Evolutionary conservation across 2,888 invertebrate species (phyloP).

Genomic region (Cantharis flavilabris): DNA sequence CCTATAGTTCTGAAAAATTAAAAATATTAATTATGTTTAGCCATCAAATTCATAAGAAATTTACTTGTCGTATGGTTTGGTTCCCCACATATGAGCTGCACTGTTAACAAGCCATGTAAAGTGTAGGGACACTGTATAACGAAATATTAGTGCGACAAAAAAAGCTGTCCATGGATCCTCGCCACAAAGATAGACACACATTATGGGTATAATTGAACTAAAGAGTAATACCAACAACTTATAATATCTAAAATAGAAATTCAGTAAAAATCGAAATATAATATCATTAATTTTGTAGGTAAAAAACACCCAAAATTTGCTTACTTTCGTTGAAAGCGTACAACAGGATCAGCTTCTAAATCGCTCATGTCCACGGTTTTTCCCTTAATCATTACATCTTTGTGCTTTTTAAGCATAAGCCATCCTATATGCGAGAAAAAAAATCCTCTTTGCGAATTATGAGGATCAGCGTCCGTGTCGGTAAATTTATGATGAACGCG

Average conservation of each 20-base stretch:
- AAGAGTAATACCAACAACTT: no score
- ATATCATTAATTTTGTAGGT: no score
- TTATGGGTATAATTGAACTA: no score
- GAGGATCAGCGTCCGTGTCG: conserved; percentile 83
- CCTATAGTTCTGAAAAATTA: conserved; percentile 60
- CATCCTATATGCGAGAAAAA: conserved; percentile 94
- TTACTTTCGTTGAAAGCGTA: conserved; percentile 78
- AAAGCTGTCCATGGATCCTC: conserved; percentile 39
- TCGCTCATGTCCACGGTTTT: conserved; percentile 81
- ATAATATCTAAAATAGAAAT: background rate
- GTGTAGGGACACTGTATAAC: conserved; percentile 79
- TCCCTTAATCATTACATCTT: conserved; percentile 79
- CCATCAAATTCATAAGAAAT: no score
- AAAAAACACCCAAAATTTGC: conserved; percentile 22
- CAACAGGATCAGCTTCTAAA: conserved; percentile 74
- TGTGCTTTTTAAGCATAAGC: conserved; percentile 89
- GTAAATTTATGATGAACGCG: conserved; percentile 75
- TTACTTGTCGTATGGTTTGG: conserved; percentile 51
- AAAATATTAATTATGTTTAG: no score
- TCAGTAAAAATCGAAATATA: no score
- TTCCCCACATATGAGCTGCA: conserved; percentile 78
- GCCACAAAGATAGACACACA: background rate
- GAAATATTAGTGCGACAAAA: conserved; percentile 72
- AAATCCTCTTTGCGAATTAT: conserved; percentile 81
- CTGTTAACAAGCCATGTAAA: conserved; percentile 89